phyloP scores from a whole-genome alignment of 2,797 vertebrate genomes.

The Acanthurus lineatus region DNA sequence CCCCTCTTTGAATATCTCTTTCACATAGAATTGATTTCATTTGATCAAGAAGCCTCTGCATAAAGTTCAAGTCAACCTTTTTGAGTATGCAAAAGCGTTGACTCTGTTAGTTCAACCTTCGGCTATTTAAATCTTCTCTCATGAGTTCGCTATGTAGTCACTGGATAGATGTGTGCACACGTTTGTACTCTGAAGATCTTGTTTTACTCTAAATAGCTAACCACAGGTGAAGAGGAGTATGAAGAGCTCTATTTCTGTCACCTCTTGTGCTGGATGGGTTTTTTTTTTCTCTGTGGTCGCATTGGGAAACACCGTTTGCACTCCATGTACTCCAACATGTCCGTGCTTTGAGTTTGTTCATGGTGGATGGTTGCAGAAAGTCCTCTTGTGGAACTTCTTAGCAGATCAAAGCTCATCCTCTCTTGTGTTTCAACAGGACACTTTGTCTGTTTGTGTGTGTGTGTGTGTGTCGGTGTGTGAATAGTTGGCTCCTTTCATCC shows the following conservation, averaged over 20 bases:
- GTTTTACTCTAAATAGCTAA: conserved; percentile 33
- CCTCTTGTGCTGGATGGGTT: conserved; percentile 1
- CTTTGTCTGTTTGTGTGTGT: conserved; percentile 20
- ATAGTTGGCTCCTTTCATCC: conserved; percentile 67
- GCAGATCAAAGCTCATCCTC: conserved; percentile 72
- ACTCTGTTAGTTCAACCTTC: background rate
- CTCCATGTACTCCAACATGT: conserved; percentile 32
- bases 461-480: conserved; percentile 27
- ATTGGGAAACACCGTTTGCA: conserved; percentile 16
- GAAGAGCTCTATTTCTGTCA: conserved; percentile 15
- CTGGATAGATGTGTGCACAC: conserved; percentile 5
- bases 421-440: conserved; percentile 51
- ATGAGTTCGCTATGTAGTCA: conserved; percentile 1
- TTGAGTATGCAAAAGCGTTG: background rate
- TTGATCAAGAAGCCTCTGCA: conserved; percentile 40
- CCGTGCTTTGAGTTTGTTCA: conserved; percentile 41
- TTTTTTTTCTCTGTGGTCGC: conserved; percentile 22
- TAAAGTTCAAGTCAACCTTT: background rate
- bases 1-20: conserved; percentile 41
- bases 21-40: conserved; percentile 37
- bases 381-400: conserved; percentile 54
- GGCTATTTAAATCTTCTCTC: conserved; percentile 4
- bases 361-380: conserved; percentile 38
- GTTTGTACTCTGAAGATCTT: conserved; percentile 31
- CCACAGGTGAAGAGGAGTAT: conserved; percentile 30